These are phyloP conservation scores for Nesidiocoris tenuis DNA, from an alignment of 2,888 invertebrate species.

Conservation along the genomic window DNA sequence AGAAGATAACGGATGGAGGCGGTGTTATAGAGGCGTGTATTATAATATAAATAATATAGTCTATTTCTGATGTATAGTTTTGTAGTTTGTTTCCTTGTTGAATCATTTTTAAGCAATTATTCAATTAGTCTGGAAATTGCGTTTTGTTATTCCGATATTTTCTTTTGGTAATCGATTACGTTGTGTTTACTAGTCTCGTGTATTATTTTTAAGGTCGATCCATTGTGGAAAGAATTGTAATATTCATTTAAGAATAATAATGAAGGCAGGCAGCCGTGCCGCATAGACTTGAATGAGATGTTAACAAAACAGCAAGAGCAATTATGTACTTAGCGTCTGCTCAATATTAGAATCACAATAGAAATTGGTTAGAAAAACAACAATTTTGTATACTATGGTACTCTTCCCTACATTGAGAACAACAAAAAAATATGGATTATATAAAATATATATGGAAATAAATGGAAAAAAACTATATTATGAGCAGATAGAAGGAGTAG, in stretches of 20 bases:
- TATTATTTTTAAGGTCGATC: slow-evolving; percentile 27
- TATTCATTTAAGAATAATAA: slow-evolving; percentile 16
- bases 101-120: not conserved
- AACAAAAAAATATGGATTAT: slow-evolving; percentile 41
- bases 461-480: slow-evolving; percentile 41
- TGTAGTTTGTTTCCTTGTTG: slow-evolving; percentile 41
- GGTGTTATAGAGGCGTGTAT: slow-evolving; percentile 20
- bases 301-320: slow-evolving; percentile 47
- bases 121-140: not conserved
- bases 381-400: slow-evolving; percentile 48
- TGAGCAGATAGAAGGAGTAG: slow-evolving; percentile 36
- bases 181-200: slow-evolving; percentile 45
- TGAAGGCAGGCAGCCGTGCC: slow-evolving; percentile 46
- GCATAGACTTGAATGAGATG: slow-evolving; percentile 43
- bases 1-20: not conserved
- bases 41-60: slow-evolving; percentile 29
- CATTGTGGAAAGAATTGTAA: slow-evolving; percentile 16
- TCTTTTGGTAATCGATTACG: slow-evolving; percentile 7
- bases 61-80: slow-evolving; percentile 39
- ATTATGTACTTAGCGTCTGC: slow-evolving; percentile 47
- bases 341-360: slow-evolving; percentile 47
- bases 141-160: slow-evolving; percentile 2
- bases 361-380: slow-evolving; percentile 45
- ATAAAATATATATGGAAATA: slow-evolving; percentile 39
- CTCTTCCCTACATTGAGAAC: slow-evolving; percentile 44